A percentile compares a stretch with the other conserved stretches of the same genome.
phyloP scores from a whole-genome alignment of 2,888 invertebrate genomes.

The Thecocarcelia acutangulata region DNA sequence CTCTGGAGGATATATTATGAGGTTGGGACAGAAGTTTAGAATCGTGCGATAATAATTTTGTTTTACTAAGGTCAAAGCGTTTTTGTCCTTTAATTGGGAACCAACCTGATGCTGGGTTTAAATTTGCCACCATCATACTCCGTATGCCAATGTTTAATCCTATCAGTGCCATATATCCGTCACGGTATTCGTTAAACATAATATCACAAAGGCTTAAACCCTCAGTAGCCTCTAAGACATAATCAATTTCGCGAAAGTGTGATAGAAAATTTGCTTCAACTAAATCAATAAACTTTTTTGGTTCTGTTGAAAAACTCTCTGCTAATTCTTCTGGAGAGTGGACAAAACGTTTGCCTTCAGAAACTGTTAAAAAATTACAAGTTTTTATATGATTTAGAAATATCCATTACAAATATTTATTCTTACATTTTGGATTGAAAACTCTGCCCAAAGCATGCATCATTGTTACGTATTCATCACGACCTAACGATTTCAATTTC shows the following conservation, averaged over 20 bases:
- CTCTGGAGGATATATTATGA: slow-evolving; percentile 56
- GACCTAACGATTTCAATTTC: slow-evolving; percentile 82
- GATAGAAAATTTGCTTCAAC: slow-evolving; percentile 88
- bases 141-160: slow-evolving; percentile 86
- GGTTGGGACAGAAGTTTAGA: slow-evolving; percentile 31
- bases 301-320: slow-evolving; percentile 86
- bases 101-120: slow-evolving; percentile 87
- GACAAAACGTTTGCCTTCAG: slow-evolving; percentile 82
- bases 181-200: slow-evolving; percentile 86
- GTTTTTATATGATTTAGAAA: not conserved
- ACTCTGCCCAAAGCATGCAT: slow-evolving; percentile 90
- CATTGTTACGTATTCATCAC: slow-evolving; percentile 87
- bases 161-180: slow-evolving; percentile 78
- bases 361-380: slow-evolving; percentile 73
- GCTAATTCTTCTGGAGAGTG: slow-evolving; percentile 86
- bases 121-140: slow-evolving; percentile 88
- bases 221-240: slow-evolving; percentile 84
- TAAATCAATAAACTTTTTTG: slow-evolving; percentile 86
- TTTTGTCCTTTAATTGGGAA: slow-evolving; percentile 85
- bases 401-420: not conserved
- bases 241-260: slow-evolving; percentile 86
- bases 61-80: slow-evolving; percentile 59
- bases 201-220: slow-evolving; percentile 87
- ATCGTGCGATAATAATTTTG: slow-evolving; percentile 1
- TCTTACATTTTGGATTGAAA: slow-evolving; percentile 88